Evolutionary conservation across 2,888 invertebrate genomes (phyloP), one percentile per base, ranked within the genome.

Genomic region (Cyaniris semiargus): DNA sequence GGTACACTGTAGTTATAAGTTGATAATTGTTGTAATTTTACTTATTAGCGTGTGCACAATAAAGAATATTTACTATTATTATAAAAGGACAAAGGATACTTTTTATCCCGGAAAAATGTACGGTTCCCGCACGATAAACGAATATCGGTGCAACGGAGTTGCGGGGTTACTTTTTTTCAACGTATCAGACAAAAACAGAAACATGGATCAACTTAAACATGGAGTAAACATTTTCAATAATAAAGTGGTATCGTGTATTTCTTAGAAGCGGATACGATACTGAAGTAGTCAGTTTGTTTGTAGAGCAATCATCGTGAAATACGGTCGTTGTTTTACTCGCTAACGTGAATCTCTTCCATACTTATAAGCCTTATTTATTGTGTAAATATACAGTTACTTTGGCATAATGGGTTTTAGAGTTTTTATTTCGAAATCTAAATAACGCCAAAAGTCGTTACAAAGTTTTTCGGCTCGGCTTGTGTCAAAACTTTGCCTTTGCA

Each of bases 291-390:
- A 23, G 27, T 23, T 23, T 60, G 58, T 60, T 60, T 60, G 60
- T 60, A 3, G 13, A 60, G 60, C 60, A 23, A 15, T 60, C 21
- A 60, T 60, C 23, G 3, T 60, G 60, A 60, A 3, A 15, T 60
- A 60, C 13, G 27, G 23, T 21, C 15, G 27, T 23, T 23, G 60
- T 60, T 60, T 23, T 60, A 58, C 58, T 58, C 7, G 21, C 58
- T 10, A 60, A 60, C 60, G 60, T 60, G 27, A 27, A 60, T 60
- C 60, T 60, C 60, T 60, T 23, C 60, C 60, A 60, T 10, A 23
- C 60, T 13, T 23, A 60, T 13, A 60, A 10, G 1, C 60, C 60
- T 60, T 60, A 23, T 60, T 60, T 23, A 60, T 60, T 60, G 60
- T 4, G 27, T 23, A 23, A 60, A 60, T 23, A 60, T 60, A 60